Base-by-base conservation (phyloP, 2,888 invertebrate genomes). In the Plemyria rubiginata region DNA sequence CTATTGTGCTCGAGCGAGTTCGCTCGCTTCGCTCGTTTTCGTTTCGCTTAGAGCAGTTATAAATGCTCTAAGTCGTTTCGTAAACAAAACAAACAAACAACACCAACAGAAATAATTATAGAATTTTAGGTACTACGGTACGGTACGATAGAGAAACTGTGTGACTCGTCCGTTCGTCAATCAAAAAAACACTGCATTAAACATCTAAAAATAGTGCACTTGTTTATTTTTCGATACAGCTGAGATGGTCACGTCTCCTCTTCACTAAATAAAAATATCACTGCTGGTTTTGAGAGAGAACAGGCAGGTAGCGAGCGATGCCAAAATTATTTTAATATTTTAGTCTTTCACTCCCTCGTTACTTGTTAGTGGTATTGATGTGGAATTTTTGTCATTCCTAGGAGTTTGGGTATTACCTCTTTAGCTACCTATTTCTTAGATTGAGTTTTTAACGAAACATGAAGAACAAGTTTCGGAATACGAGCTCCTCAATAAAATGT, bases 201-300 rank as follows among this genome's bases (percentile, higher is more conserved):
- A 70, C 60, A 40, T 72, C 52, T 68, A 66, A 69, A 83, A 83
- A 76, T 74, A 75, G 71, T 73, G 62, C 46, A 46, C 45, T 85
- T 86, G 80, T 87, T 87, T 87, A 76, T 85, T 87, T 87, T 85
- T 80, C 68, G 67, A 69, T 78, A 75, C 79, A 78, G 73, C 79
- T 79, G 16, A 9, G 15, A n/a, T 78, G 76, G 79, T 76, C 78
- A 36, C 22, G 77, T 78, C 80, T 79, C 75, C 69, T 82, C 90
- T 90, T n/a, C n/a, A n/a, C n/a, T n/a, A n/a, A n/a, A n/a, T n/a
- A 90, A 86, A 89, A 88, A 91, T 91, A 91, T 16, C 22, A 82
- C 86, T 70, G 84, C 76, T 84, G 79, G 82, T 65, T 41, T 22
- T 81, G 78, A 77, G 70, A 9, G 11, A 16, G 45, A 16, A 45